Percentiles rank a stretch among this genome's conserved stretches.
phyloP scores from a whole-genome alignment of 2,888 invertebrate species.

The Perithous albicinctus region DNA sequence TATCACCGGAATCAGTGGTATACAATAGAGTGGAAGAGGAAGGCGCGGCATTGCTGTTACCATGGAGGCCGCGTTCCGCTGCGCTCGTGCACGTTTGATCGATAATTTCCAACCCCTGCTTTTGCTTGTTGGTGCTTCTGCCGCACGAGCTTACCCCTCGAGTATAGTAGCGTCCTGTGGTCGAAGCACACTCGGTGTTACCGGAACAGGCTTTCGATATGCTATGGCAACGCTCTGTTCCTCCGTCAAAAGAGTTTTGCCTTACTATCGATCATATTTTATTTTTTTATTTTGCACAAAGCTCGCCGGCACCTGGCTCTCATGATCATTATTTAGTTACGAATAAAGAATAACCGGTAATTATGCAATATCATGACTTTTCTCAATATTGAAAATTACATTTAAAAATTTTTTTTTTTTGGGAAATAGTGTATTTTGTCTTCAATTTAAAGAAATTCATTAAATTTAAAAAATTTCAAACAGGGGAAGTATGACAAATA shows the following conservation, averaged over 20 bases:
- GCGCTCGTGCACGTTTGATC: slow-evolving; percentile 75
- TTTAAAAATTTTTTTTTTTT: too few relatives aligned
- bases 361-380: too few relatives aligned
- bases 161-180: background rate
- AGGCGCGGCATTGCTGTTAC: slow-evolving; percentile 66
- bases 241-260: slow-evolving; percentile 12
- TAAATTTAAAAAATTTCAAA: too few relatives aligned
- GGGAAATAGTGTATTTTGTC: too few relatives aligned
- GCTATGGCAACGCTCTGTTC: slow-evolving; percentile 13
- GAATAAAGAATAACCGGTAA: background rate
- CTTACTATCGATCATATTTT: slow-evolving; percentile 3
- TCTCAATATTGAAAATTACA: too few relatives aligned
- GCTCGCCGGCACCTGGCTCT: background rate
- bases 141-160: slow-evolving; percentile 34
- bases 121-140: slow-evolving; percentile 39
- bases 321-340: background rate
- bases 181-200: slow-evolving; percentile 35
- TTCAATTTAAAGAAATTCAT: too few relatives aligned
- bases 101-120: slow-evolving; percentile 73
- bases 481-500: too few relatives aligned
- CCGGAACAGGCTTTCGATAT: slow-evolving; percentile 29
- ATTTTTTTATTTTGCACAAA: background rate
- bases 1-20: too few relatives aligned
- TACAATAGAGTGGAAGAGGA: too few relatives aligned
- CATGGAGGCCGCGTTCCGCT: slow-evolving; percentile 72